Conservation (phyloP, 2,888 invertebrate genomes). For the Periphyllus acericola region DNA sequence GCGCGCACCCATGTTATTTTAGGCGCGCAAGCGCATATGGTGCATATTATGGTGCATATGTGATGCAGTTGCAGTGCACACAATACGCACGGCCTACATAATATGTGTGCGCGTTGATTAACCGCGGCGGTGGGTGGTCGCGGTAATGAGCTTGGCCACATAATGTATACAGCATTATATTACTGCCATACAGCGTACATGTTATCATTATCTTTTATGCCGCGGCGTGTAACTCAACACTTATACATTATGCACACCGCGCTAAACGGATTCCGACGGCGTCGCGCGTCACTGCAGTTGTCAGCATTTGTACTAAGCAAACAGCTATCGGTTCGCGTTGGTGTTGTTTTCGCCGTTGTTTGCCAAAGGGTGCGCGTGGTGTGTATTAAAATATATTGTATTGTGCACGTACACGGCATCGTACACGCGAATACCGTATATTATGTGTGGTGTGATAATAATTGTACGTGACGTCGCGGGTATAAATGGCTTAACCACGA, state of each 20-base stretch:
- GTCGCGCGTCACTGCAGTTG: background rate
- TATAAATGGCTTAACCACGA: constrained; percentile 21
- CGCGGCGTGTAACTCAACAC: background rate
- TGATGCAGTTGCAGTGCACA: background rate
- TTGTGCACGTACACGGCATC: background rate
- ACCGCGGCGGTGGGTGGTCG: background rate
- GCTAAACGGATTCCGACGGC: constrained; percentile 42
- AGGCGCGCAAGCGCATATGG: background rate
- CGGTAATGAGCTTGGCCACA: too few species aligned
- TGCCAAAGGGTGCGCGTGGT: constrained; percentile 19
- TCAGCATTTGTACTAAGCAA: constrained; percentile 15
- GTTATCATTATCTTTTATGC: background rate
- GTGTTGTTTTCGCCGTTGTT: constrained; percentile 26
- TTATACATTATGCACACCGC: background rate
- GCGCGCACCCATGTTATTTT: background rate
- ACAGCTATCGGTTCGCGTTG: background rate
- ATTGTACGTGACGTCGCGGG: background rate
- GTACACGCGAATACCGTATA: background rate
- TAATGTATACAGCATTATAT: too few species aligned
- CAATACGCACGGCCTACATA: background rate
- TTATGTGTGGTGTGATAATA: background rate
- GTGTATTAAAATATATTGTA: background rate
- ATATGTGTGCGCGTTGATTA: background rate
- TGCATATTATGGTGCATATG: too few species aligned
- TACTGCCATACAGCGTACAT: too few species aligned